Evolutionary conservation across 2,113 vertebrate species (phyloP).

Genomic region (Lepisosteus osseus): DNA sequence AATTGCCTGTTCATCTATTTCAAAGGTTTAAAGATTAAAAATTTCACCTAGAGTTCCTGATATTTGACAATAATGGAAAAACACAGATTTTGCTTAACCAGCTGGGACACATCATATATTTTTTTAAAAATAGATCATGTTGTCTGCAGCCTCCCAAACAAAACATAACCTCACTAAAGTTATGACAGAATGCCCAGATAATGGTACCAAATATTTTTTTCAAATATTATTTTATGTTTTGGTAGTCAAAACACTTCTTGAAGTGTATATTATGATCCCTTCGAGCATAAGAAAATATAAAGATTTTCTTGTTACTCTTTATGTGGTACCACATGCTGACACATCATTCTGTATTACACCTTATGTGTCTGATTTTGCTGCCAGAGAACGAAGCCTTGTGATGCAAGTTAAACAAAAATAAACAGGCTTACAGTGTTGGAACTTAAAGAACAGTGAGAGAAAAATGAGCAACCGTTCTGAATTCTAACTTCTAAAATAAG

Average conservation of each 20-base stretch:
- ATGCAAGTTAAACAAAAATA: constrained; percentile 10
- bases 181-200: too few relatives aligned
- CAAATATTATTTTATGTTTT: not conserved
- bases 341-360: constrained; percentile 2
- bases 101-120: too few relatives aligned
- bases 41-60: too few relatives aligned
- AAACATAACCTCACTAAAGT: too few relatives aligned
- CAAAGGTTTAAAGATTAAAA: too few relatives aligned
- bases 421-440: not conserved
- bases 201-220: not conserved
- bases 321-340: constrained; percentile 6
- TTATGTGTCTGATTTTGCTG: not conserved
- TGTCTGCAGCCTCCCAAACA: too few relatives aligned
- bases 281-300: not conserved
- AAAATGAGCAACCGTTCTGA: constrained; percentile 17
- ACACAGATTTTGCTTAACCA: too few relatives aligned
- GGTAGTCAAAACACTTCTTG: not conserved
- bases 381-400: not conserved
- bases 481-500: constrained; percentile 19
- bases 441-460: not conserved
- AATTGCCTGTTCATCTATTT: too few relatives aligned
- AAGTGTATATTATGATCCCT: not conserved
- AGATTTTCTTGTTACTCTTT: not conserved
- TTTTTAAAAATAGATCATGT: too few relatives aligned
- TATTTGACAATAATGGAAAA: too few relatives aligned